Base-by-base conservation (phyloP, 2,797 vertebrate species). In the Mastacembelus armatus region DNA sequence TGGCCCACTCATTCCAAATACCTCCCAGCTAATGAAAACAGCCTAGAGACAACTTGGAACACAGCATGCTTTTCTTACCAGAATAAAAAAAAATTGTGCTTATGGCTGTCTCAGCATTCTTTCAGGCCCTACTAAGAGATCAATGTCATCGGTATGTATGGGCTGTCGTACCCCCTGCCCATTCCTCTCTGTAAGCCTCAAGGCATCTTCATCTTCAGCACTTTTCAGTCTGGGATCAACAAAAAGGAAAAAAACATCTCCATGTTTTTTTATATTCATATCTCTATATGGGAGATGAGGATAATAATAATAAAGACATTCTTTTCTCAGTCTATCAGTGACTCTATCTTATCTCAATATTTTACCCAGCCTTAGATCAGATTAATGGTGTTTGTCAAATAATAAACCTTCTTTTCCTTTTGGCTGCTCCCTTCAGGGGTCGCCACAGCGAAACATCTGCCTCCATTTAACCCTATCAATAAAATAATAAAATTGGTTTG, bases 71-170 rank as follows among this genome's bases (percentile, higher is more conserved):
- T 84, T 81, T 81, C 38, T 62, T 61, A 45, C 27, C 10, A 27
- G 42, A 55, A 71, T 32, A 44, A 50, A 78, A 56, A 77, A 76
- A 70, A 60, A n/a, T n/a, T 60, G 68, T 74, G 67, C 77, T 77
- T 83, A 71, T 3, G 58, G 75, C 63, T 12, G 2, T 44, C 76
- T 87, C 85, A 90, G 77, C 88, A 78, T 58, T 85, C 58, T 74
- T 33, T 18, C 54, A 66, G 43, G 22, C 33, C 49, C 47, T 36
- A 32, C 56, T 79, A 58, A 56, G 58, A 74, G 78, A 85, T 86
- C 78, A 80, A 55, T 82, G 78, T 71, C 78, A 85, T 88, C 86
- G 75, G 80, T 88, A 88, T 87, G 85, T 82, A 85, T 70, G 56
- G 74, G 49, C 52, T 44, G 56, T 51, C 21, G 2, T 51, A 8